Evolutionary conservation across 1,140 invertebrate genomes (phyloP), one percentile per base, ranked within the genome.

Genomic region (Nomia melanderi): DNA sequence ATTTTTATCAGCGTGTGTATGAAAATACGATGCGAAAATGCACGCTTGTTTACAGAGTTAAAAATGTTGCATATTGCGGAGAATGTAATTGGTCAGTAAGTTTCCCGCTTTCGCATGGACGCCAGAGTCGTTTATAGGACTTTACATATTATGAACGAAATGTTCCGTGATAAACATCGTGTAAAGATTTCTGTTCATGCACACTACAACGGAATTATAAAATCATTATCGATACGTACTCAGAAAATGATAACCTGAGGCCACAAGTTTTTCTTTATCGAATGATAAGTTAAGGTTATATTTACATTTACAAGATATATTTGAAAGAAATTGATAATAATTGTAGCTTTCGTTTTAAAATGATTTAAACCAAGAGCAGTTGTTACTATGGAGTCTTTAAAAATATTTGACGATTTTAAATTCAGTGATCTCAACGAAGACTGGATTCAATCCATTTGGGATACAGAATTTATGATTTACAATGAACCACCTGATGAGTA

Each of bases 371-470:
- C 74, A 7, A 47, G 62, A 9, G 63, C 23, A 39, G 17, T 57
- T 36, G 44, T 29, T 54, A 79, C 39, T 31, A 92, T 92, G 91
- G 89, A 91, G 47, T 78, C 87, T 27, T 54, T 90, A 17, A 79
- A 88, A 62, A 78, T 91, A 36, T 89, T 92, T 72, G 81, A 87
- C 14, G 81, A 84, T 44, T 91, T 92, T 57, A 87, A 90, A 67
- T 81, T 93, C 7, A 85, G 93, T 29, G 79, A 84, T 23, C 65
- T 93, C 0, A 87, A 90, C 29, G 62, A 83, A 80, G 86, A 89
- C 6, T 94, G 94, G 94, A 90, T 94, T 29, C 87, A 92, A 72
- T 87, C 86, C 25, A 77, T 93, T 0, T 94, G 93, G 91, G 88
- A 93, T 20, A 82, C 83, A 57, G 92, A 93, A 62, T 94, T 94